Evolutionary conservation across 1,140 invertebrate species (phyloP).

Genomic region (Homarus americanus): DNA sequence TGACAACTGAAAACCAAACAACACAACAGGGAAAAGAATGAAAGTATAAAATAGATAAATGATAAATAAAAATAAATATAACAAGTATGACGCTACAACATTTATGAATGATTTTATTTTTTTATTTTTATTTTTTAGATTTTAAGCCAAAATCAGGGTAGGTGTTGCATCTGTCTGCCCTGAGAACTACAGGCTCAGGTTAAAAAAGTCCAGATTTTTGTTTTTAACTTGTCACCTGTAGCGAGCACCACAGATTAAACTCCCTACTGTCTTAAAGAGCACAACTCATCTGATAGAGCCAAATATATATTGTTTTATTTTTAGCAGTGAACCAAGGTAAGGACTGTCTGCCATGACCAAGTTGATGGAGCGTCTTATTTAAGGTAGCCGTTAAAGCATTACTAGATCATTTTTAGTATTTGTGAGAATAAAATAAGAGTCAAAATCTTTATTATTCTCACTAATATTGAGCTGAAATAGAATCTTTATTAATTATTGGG

Average conservation of each 20-base stretch:
- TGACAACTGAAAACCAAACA: neutral
- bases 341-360: conserved; percentile 45
- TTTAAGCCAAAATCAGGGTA: too few species aligned
- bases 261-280: neutral
- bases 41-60: neutral
- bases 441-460: conserved; percentile 21
- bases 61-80: neutral
- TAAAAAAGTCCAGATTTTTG: neutral
- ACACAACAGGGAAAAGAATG: neutral
- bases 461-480: conserved; percentile 28
- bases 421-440: conserved; percentile 21
- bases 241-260: neutral
- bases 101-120: conserved; percentile 34
- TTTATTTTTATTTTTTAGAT: too few species aligned
- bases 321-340: neutral
- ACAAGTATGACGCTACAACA: conserved; percentile 9
- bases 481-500: conserved; percentile 32
- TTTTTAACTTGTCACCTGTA: neutral
- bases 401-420: neutral
- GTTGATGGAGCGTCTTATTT: conserved; percentile 28
- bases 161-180: neutral
- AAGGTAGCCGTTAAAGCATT: neutral
- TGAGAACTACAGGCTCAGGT: neutral
- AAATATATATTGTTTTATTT: neutral
- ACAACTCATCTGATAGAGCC: neutral